Conservation (phyloP, 2,888 invertebrate species). For the Trichogramma evanescens region DNA sequence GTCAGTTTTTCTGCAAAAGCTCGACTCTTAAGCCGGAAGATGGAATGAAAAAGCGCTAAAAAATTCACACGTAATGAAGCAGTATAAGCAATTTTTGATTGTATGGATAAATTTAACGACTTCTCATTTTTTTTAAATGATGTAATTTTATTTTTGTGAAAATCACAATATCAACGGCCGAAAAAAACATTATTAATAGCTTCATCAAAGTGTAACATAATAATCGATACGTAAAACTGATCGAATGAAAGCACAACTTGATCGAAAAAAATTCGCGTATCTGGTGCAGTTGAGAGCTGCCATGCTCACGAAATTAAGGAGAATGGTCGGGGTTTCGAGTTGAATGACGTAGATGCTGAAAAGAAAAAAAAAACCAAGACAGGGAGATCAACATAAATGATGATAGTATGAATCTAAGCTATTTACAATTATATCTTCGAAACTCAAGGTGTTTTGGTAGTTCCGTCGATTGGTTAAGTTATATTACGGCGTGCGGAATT, state of each 20-base stretch:
- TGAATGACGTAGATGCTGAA: constrained; percentile 57
- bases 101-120: background rate
- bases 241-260: constrained; percentile 3
- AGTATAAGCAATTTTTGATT: background rate
- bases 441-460: too few species aligned
- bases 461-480: too few species aligned
- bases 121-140: background rate
- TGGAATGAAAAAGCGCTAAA: constrained; percentile 11
- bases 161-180: constrained; percentile 16
- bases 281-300: constrained; percentile 43
- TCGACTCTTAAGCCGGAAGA: background rate
- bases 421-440: too few species aligned
- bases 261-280: constrained; percentile 16
- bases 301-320: constrained; percentile 51
- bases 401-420: too few species aligned
- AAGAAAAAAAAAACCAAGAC: constrained; percentile 44
- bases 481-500: too few species aligned
- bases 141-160: constrained; percentile 10
- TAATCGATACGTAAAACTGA: constrained; percentile 1
- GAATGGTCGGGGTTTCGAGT: constrained; percentile 56
- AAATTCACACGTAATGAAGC: constrained; percentile 5
- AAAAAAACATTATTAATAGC: constrained; percentile 4
- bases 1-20: too few species aligned
- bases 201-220: constrained; percentile 2
- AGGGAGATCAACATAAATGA: constrained; percentile 14